Evolutionary conservation across 2,113 vertebrate genomes (phyloP).

Genomic region (Odocoileus hemionus): DNA sequence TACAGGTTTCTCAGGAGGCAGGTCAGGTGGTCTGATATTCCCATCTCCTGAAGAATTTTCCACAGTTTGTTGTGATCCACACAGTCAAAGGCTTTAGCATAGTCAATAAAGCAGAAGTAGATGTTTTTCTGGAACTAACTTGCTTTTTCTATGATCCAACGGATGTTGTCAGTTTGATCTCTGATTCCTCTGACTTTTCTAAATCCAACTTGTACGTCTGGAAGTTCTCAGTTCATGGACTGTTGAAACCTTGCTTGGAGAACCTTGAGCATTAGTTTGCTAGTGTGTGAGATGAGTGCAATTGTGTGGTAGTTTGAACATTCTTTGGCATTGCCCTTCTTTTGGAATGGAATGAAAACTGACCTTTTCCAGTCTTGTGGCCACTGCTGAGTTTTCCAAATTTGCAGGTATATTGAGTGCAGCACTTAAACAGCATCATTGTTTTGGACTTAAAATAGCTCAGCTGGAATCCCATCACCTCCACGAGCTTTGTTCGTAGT

Average conservation of each 20-base stretch:
- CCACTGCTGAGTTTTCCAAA: not conserved
- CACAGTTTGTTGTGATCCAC: not conserved
- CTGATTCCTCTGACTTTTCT: not conserved
- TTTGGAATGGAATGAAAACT: not conserved
- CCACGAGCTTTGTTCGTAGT: not conserved
- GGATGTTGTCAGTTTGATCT: not conserved
- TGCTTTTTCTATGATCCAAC: not conserved
- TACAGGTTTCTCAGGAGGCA: not conserved
- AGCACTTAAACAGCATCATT: not conserved
- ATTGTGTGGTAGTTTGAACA: not conserved
- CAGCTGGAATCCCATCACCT: not conserved
- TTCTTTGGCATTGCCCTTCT: not conserved
- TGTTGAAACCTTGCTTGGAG: not conserved
- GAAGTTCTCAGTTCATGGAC: not conserved
- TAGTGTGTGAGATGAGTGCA: not conserved
- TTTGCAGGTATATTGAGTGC: not conserved
- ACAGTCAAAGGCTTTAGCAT: not conserved
- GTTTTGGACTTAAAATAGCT: not conserved
- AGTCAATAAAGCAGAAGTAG: not conserved
- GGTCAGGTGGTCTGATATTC: not conserved
- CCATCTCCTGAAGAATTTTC: not conserved
- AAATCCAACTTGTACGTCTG: not conserved
- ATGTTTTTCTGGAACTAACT: not conserved
- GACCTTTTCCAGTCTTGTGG: not conserved
- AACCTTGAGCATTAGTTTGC: not conserved